These are phyloP conservation scores for Eretmochelys imbricata DNA, from an alignment of 2,113 vertebrate species.

Conservation along the genomic window DNA sequence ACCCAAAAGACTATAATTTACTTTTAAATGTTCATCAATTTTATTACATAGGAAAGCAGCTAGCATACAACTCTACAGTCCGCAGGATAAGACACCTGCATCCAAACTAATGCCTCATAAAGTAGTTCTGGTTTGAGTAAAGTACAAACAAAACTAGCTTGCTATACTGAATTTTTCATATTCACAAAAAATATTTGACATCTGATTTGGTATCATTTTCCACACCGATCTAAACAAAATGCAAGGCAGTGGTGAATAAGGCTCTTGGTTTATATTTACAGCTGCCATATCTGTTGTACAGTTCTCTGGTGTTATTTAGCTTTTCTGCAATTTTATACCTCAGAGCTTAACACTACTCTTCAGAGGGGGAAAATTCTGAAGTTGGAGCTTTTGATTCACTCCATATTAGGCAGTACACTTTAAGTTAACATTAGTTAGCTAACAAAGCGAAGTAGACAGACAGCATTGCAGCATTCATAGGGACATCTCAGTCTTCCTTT, in stretches of 20 bases:
- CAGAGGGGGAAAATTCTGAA: not conserved
- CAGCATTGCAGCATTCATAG: not conserved
- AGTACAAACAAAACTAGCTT: not conserved
- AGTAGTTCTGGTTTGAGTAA: not conserved
- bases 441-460: not conserved
- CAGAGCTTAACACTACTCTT: not conserved
- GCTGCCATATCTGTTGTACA: not conserved
- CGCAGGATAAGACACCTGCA: not conserved
- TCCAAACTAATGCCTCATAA: not conserved
- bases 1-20: not conserved
- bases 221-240: not conserved
- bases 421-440: not conserved
- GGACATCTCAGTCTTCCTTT: not conserved
- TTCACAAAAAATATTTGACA: not conserved
- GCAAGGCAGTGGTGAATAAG: not conserved
- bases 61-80: fast-evolving
- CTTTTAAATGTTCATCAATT: not conserved
- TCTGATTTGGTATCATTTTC: not conserved
- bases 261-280: not conserved
- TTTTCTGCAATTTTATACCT: not conserved
- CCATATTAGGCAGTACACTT: not conserved
- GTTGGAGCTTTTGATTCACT: not conserved
- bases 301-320: not conserved
- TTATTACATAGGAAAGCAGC: not conserved
- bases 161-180: not conserved